Percentiles rank a stretch among this genome's conserved stretches.
phyloP scores from a whole-genome alignment of 2,113 vertebrate species.

The Montifringilla adamsi region DNA sequence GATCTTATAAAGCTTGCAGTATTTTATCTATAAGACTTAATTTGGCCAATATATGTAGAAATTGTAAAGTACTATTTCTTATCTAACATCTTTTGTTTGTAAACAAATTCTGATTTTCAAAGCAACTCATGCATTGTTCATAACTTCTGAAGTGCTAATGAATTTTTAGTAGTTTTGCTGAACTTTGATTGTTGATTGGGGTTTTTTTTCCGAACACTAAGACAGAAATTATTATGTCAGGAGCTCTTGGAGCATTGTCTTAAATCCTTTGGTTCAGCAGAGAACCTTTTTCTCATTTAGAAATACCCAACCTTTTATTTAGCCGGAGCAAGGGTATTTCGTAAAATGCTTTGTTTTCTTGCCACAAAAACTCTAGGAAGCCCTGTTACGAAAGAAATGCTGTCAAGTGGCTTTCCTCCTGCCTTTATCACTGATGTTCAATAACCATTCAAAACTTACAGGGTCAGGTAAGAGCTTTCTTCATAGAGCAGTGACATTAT shows the following conservation, averaged over 20 bases:
- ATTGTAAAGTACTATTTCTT: not conserved
- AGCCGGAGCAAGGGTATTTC: conserved; percentile 58
- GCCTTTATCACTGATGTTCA: conserved; percentile 69
- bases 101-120: not conserved
- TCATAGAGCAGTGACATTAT: conserved; percentile 65
- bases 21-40: not conserved
- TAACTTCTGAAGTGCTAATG: conserved; percentile 5
- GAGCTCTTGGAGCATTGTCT: not conserved
- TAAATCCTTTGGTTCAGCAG: conserved; percentile 15
- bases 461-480: conserved; percentile 69
- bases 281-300: conserved; percentile 16
- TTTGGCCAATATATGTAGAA: not conserved
- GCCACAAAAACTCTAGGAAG: conserved; percentile 69
- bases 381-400: conserved; percentile 67
- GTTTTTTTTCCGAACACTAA: not conserved
- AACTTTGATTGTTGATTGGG: not conserved
- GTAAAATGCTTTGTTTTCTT: conserved; percentile 70
- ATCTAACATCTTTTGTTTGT: not conserved
- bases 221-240: not conserved
- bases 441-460: conserved; percentile 68
- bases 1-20: not conserved
- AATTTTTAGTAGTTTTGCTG: not conserved
- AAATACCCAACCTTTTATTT: conserved; percentile 57
- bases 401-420: conserved; percentile 69
- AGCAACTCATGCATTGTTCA: not conserved